These are phyloP conservation scores for Pelosia muscerda DNA, from an alignment of 2,888 invertebrate species.

Conservation along the genomic window DNA sequence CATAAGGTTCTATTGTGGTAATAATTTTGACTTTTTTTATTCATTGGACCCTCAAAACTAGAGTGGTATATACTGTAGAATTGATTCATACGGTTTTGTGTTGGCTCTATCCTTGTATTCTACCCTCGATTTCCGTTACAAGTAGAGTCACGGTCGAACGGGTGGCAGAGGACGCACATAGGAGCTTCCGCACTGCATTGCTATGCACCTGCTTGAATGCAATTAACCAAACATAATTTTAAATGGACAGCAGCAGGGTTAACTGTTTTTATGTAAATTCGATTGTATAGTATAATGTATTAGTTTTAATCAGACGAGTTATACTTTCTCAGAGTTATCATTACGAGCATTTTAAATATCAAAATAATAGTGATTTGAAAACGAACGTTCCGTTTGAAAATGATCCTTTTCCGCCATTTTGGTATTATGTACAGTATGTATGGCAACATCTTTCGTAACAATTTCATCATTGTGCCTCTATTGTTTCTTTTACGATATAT, in stretches of 20 bases:
- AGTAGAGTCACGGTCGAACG: conserved; percentile 32
- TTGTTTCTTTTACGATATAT: conserved; percentile 1
- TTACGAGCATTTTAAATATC: neutral
- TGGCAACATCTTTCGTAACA: neutral
- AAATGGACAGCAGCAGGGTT: neutral
- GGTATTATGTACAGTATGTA: neutral
- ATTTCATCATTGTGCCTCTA: conserved; percentile 7
- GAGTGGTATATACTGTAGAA: neutral
- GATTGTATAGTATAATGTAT: neutral
- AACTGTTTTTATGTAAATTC: neutral
- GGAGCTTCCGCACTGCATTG: conserved; percentile 27
- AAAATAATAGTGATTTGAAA: too few relatives aligned
- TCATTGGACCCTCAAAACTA: neutral
- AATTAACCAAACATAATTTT: neutral
- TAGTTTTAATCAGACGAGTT: neutral
- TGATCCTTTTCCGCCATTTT: conserved; percentile 13
- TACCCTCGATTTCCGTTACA: conserved; percentile 26
- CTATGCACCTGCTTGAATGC: conserved; percentile 20
- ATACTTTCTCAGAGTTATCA: neutral
- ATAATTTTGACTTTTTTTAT: neutral
- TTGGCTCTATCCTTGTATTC: conserved; percentile 2
- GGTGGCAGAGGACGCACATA: conserved; percentile 20
- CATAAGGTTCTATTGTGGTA: conserved; percentile 7
- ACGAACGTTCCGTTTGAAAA: too few relatives aligned
- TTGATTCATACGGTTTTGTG: neutral